These are phyloP conservation scores for Tetramorium parvispinum DNA, from an alignment of 1,140 invertebrate species.

Conservation along the genomic window DNA sequence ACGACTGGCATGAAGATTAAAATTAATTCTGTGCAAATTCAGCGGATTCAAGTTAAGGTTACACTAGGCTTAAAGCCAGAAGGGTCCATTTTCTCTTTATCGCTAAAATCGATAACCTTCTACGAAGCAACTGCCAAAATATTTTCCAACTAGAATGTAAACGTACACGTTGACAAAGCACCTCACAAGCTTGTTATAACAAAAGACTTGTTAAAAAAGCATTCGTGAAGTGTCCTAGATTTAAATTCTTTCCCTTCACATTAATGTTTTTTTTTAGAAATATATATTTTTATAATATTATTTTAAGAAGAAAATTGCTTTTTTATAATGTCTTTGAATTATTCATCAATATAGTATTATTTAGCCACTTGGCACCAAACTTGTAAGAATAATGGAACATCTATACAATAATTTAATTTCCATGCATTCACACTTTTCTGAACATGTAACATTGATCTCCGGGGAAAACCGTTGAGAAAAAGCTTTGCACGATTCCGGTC, in stretches of 20 bases:
- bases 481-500: background rate
- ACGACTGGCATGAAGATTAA: background rate
- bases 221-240: background rate
- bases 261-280: background rate
- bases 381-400: background rate
- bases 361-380: background rate
- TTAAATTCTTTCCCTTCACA: background rate
- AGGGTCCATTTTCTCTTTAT: slow-evolving; percentile 66
- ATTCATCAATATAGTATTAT: background rate
- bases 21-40: slow-evolving; percentile 9
- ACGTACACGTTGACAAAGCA: background rate
- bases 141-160: slow-evolving; percentile 33
- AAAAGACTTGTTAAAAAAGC: background rate
- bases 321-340: background rate
- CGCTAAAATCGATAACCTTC: slow-evolving; percentile 71
- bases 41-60: background rate
- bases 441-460: background rate
- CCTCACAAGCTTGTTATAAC: background rate
- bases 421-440: background rate
- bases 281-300: background rate
- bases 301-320: background rate
- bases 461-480: background rate
- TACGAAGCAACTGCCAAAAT: slow-evolving; percentile 73
- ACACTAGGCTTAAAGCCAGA: background rate
- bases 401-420: background rate